Evolutionary conservation across 2,797 vertebrate species (phyloP), one percentile per base, ranked within the genome.

Genomic region (Pristis pectinata): DNA sequence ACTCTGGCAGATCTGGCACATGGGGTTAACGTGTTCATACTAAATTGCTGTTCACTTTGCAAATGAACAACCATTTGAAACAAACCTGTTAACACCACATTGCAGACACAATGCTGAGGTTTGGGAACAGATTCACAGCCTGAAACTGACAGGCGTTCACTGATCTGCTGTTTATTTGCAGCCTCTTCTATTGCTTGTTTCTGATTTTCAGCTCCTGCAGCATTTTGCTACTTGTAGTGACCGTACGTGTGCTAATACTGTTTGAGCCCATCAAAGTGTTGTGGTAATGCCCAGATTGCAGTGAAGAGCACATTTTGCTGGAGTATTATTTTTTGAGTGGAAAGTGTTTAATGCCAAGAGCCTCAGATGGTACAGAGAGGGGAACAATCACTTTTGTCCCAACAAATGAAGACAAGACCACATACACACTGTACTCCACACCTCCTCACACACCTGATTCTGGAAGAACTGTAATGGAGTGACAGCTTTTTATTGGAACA

Each of bases 11-110:
- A 61, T 34, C 22, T 87, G 59, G 85, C 85, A 9, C 97, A 96
- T 96, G 96, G 96, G 97, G 96, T 96, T 95, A 95, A 95, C 95
- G 95, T 96, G 95, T 95, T 95, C 95, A 74, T 95, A 17, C 61
- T 93, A 37, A n/a, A 87, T 37, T 24, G 34, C 30, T 37, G 59
- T 91, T 64, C 10, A 37, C 87, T 8, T 67, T 91, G 3, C 37
- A 24, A 67, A 24, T 67, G 87, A 64, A 0, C 19, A 41, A 30
- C 56, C 53, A 64, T 64, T 91, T 64, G n/a, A 91, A 22, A 91
- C 34, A 41, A 64, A 1, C n/a, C 19, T 27, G 87, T 41, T 64
- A 37, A 41, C 0, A 53, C 13, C 30, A n/a, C 30, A 64, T 37
- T n/a, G 87, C 85, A 89, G 56, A 22, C 17, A 17, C 19, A n/a